Evolutionary conservation across 2,113 vertebrate genomes (phyloP), one percentile per base, ranked within the genome.

Genomic region (Camarhynchus parvulus): DNA sequence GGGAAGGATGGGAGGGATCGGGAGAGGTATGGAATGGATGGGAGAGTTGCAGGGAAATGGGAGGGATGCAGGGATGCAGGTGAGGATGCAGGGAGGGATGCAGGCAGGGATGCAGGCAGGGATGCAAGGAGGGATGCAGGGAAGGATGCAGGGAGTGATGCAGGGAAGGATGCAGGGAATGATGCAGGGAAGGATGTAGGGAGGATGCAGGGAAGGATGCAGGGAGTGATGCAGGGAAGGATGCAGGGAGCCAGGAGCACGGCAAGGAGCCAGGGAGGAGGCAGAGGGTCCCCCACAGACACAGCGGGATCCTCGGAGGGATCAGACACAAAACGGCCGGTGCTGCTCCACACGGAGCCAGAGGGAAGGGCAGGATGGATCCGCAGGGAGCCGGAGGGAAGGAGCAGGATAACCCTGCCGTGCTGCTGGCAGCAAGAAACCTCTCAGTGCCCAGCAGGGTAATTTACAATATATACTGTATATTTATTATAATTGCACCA

Each of bases 401-500:
- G 3, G 47, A 64, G 27, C 44, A 10, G 82, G 46, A 28, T 9
- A 47, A 56, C 42, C 55, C 46, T 5, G 2, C n/a, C 0, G 2
- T 15, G 46, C 55, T 53, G 25, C 39, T 24, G 4, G 23, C 10
- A 0, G 15, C 18, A 90, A 97, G 46, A 88, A 94, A 87, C 33
- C 1, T 19, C 88, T 84, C 58, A 0, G 11, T 55, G 85, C 46
- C 61, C 72, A 2, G 42, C 90, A 39, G 74, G 68, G 83, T 79
- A 47, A 92, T 93, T 95, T 97, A 96, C 96, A 96, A 96, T 95
- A 95, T 94, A 96, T 97, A 96, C 92, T 91, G 96, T 94, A 68
- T 96, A 93, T 94, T 97, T 97, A 97, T 97, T 97, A 83, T 94
- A 87, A 90, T 94, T 66, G 90, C 92, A 96, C 93, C 97, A 97